A percentile compares a stretch with the other conserved stretches of the same genome.
These are phyloP conservation scores for Laticauda laticaudata DNA, from an alignment of 2,113 vertebrate species.

Conservation along the genomic window DNA sequence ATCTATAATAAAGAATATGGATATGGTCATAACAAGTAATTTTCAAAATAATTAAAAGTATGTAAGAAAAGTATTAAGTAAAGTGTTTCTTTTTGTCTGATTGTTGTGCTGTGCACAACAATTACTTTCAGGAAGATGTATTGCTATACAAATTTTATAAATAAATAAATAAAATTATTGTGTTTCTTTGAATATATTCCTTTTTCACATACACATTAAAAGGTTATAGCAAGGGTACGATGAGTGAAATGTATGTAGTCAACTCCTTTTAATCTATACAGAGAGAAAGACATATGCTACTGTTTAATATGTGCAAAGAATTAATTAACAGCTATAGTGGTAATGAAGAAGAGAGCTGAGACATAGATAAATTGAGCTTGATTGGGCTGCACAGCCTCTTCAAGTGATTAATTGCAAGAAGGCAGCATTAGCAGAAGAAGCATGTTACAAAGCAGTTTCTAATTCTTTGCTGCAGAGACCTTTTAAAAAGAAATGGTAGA, in stretches of 20 bases:
- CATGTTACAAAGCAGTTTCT: not conserved
- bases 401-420: constrained; percentile 25
- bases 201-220: constrained; percentile 10
- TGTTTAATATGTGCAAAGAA: constrained; percentile 22
- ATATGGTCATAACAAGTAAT: not conserved
- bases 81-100: not conserved
- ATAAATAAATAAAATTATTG: not conserved
- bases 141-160: not conserved
- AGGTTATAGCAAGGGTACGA: not conserved
- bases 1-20: not conserved
- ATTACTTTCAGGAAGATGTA: not conserved
- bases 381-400: not conserved
- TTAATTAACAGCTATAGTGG: constrained; percentile 17
- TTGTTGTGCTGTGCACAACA: not conserved
- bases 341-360: constrained; percentile 21
- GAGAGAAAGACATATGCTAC: constrained; percentile 7
- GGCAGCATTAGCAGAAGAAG: constrained; percentile 13
- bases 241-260: not conserved
- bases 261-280: not conserved
- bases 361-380: constrained; percentile 19
- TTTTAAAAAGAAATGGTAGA: constrained; percentile 25
- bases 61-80: not conserved
- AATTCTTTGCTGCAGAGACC: not conserved
- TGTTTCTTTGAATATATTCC: not conserved
- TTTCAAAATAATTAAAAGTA: not conserved